These are phyloP conservation scores for Pelobates cultripes DNA, from an alignment of 2,797 vertebrate species.

Conservation along the genomic window DNA sequence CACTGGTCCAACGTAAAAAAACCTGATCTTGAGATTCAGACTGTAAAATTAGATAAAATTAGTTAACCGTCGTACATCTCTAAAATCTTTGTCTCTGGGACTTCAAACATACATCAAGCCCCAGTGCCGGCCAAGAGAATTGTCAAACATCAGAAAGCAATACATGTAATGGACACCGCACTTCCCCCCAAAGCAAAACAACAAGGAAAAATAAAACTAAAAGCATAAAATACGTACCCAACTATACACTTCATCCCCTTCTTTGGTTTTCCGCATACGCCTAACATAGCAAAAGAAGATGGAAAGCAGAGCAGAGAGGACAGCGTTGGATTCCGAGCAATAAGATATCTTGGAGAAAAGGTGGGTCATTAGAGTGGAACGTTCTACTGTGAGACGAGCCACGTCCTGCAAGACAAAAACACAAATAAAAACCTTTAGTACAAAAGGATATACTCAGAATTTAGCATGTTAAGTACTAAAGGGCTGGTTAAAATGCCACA, in stretches of 20 bases:
- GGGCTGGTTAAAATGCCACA: too few relatives aligned
- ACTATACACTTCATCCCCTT: constrained; percentile 96
- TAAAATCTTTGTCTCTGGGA: background rate
- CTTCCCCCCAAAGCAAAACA: background rate
- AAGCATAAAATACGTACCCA: constrained; percentile 80
- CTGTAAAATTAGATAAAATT: constrained; percentile 63
- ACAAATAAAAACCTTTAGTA: too few relatives aligned
- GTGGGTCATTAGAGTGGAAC: constrained; percentile 97
- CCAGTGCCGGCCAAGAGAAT: background rate
- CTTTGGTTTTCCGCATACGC: constrained; percentile 96
- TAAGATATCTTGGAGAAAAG: constrained; percentile 90
- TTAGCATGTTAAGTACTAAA: too few relatives aligned
- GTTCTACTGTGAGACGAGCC: constrained; percentile 92
- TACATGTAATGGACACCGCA: background rate
- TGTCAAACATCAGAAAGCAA: background rate
- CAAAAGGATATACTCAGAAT: too few relatives aligned
- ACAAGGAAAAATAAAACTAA: background rate
- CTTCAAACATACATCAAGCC: background rate
- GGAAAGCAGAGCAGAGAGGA: constrained; percentile 87
- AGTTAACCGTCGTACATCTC: background rate
- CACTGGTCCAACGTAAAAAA: constrained; percentile 94
- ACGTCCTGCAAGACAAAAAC: constrained; percentile 78
- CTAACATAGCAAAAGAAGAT: constrained; percentile 91
- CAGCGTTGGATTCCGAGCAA: constrained; percentile 82
- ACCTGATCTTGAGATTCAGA: constrained; percentile 98